These are phyloP conservation scores for Bibio marci DNA, from an alignment of 2,888 invertebrate species.

Conservation along the genomic window DNA sequence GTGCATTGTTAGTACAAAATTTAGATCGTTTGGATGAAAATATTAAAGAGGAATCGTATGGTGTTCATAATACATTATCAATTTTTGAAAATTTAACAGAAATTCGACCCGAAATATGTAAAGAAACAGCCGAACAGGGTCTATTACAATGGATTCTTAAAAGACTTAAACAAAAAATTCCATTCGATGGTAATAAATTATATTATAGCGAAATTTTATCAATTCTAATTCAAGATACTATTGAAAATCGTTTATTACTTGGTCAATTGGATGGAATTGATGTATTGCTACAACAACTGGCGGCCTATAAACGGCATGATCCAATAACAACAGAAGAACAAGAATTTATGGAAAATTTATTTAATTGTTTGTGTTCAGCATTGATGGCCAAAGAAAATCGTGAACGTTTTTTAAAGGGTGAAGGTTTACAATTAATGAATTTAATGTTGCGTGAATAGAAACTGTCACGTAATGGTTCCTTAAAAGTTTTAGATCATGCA, in stretches of 20 bases:
- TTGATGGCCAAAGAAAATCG: slow-evolving; percentile 78
- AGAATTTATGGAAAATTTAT: slow-evolving; percentile 98
- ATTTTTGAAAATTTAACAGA: slow-evolving; percentile 93
- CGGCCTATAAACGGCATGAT: slow-evolving; percentile 89
- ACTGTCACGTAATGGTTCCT: slow-evolving; percentile 84
- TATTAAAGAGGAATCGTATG: slow-evolving; percentile 87
- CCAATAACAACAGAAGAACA: slow-evolving; percentile 82
- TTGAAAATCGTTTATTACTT: slow-evolving; percentile 59
- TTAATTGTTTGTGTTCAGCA: slow-evolving; percentile 87
- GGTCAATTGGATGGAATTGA: slow-evolving; percentile 96
- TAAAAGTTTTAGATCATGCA: slow-evolving; percentile 96
- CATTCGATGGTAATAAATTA: slow-evolving; percentile 88
- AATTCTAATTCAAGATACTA: slow-evolving; percentile 81
- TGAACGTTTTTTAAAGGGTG: slow-evolving; percentile 84
- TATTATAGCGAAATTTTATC: slow-evolving; percentile 93
- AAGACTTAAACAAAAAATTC: slow-evolving; percentile 68
- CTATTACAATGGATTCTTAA: slow-evolving; percentile 83
- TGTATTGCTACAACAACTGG: slow-evolving; percentile 83
- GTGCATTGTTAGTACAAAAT: slow-evolving; percentile 82
- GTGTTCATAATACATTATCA: slow-evolving; percentile 80
- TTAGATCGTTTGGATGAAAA: slow-evolving; percentile 83
- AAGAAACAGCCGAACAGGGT: slow-evolving; percentile 79
- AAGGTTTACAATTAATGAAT: slow-evolving; percentile 98
- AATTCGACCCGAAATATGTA: slow-evolving; percentile 65
- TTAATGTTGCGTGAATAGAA: slow-evolving; percentile 92